These are phyloP conservation scores for Todiramphus chloris DNA, from an alignment of 2,113 vertebrate genomes.

Conservation along the genomic window DNA sequence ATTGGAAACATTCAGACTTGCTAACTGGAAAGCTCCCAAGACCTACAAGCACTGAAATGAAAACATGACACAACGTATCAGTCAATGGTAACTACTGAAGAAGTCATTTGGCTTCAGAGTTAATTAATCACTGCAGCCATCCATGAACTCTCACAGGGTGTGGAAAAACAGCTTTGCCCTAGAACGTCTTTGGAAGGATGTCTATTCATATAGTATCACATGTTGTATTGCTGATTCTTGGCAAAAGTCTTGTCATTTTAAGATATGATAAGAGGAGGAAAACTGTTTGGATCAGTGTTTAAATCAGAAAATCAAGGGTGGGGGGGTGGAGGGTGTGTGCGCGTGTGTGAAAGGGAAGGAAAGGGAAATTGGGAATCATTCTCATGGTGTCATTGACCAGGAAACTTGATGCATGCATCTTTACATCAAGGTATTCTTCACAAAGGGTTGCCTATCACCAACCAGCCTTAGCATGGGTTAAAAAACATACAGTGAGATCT, in stretches of 20 bases:
- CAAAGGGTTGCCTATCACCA: neutral
- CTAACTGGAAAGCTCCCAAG: conserved; percentile 47
- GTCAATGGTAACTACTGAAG: neutral
- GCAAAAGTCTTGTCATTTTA: neutral
- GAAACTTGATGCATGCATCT: neutral
- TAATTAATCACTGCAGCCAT: conserved; percentile 28
- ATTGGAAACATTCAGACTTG: neutral
- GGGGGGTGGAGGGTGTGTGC: too few relatives aligned
- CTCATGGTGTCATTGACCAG: neutral
- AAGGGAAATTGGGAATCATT: neutral
- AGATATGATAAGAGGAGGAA: neutral
- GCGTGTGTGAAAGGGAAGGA: too few relatives aligned
- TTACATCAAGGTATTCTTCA: neutral
- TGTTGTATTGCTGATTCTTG: neutral
- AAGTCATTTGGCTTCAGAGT: neutral
- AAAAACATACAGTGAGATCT: too few relatives aligned
- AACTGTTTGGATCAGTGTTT: neutral
- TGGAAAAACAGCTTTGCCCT: neutral
- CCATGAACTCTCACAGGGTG: neutral
- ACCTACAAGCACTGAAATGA: conserved; percentile 1
- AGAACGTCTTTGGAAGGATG: neutral
- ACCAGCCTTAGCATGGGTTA: neutral
- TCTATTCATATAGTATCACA: neutral
- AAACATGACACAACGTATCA: conserved; percentile 57
- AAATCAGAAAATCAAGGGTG: neutral